Conservation (phyloP, 2,113 vertebrate species). For the Albula glossodonta region DNA sequence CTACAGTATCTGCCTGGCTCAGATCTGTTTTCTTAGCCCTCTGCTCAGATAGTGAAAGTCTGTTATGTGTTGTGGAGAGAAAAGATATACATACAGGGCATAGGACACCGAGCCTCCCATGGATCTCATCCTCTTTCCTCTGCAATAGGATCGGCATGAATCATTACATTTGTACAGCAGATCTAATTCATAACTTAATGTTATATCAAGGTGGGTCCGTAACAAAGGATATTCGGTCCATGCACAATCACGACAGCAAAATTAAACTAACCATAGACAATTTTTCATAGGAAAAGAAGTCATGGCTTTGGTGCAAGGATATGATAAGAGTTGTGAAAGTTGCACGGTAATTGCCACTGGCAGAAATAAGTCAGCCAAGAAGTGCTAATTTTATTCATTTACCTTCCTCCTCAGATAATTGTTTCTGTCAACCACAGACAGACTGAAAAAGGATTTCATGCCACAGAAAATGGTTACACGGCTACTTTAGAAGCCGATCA, state of each 20-base stretch:
- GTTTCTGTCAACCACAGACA: slow-evolving; percentile 73
- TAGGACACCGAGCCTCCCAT: background rate
- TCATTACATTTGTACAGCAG: background rate
- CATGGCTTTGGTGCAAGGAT: slow-evolving; percentile 25
- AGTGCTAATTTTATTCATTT: slow-evolving; percentile 74
- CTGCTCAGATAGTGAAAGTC: background rate
- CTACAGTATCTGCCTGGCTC: background rate
- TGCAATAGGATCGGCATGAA: background rate
- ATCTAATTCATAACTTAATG: background rate
- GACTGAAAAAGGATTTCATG: slow-evolving; percentile 74
- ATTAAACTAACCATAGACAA: slow-evolving; percentile 38
- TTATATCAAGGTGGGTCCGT: slow-evolving; percentile 32
- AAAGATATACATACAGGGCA: background rate
- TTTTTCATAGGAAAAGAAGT: slow-evolving; percentile 1
- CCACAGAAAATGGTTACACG: slow-evolving; percentile 65
- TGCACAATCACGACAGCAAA: slow-evolving; percentile 39
- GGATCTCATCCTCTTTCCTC: background rate
- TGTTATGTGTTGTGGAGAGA: background rate
- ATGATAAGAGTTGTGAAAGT: slow-evolving; percentile 58
- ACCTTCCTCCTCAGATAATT: slow-evolving; percentile 72
- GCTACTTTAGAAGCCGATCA: slow-evolving; percentile 72
- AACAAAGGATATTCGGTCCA: slow-evolving; percentile 31
- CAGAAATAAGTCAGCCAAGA: slow-evolving; percentile 57
- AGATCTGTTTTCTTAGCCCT: background rate
- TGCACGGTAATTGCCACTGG: slow-evolving; percentile 57